A percentile compares a stretch with the other conserved stretches of the same genome.
Evolutionary conservation across 2,888 invertebrate species (phyloP).

Genomic region (Noctua fimbriata): DNA sequence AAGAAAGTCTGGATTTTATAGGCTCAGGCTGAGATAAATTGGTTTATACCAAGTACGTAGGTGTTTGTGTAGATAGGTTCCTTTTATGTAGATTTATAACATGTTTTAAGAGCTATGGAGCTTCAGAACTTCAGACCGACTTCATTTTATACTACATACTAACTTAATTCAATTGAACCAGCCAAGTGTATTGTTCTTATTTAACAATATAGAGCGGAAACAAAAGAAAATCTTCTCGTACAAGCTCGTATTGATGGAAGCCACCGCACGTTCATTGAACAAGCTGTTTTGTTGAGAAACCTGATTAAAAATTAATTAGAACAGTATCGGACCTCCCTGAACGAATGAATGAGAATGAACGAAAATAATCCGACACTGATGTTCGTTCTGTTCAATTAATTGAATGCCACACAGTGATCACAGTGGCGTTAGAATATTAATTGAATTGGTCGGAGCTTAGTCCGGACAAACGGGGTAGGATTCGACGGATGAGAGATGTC

Average conservation of each 20-base stretch:
- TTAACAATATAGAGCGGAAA: constrained; percentile 19
- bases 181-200: constrained; percentile 11
- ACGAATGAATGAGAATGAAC: constrained; percentile 54
- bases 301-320: constrained; percentile 65
- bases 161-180: constrained; percentile 16
- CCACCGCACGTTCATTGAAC: constrained; percentile 46
- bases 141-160: constrained; percentile 1
- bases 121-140: constrained; percentile 10
- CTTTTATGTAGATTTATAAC: constrained; percentile 21
- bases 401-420: constrained; percentile 64
- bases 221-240: constrained; percentile 27
- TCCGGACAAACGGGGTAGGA: constrained; percentile 36
- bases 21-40: constrained; percentile 44
- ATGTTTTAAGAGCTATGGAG: not conserved
- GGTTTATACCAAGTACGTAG: constrained; percentile 26
- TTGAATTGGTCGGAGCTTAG: constrained; percentile 64
- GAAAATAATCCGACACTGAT: constrained; percentile 66
- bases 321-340: constrained; percentile 54
- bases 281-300: constrained; percentile 47
- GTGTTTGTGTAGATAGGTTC: constrained; percentile 1
- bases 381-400: constrained; percentile 71
- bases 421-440: constrained; percentile 71
- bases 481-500: constrained; percentile 33
- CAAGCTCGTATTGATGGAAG: constrained; percentile 15
- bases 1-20: constrained; percentile 59